Evolutionary conservation across 2,113 vertebrate genomes (phyloP).

Genomic region (Stictonetta naevosa): DNA sequence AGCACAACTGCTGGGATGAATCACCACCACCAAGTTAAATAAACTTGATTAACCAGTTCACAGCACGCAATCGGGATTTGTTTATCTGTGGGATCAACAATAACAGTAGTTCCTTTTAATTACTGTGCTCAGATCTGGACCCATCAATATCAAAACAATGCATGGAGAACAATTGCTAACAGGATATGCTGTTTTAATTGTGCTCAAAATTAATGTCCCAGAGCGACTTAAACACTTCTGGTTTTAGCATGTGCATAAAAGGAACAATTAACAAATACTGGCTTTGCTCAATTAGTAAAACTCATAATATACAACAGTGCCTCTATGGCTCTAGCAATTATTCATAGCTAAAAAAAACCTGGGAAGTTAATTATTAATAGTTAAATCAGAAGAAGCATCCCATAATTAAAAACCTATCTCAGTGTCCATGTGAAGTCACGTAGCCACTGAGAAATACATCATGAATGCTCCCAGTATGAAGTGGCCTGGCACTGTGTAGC

Average conservation of each 20-base stretch:
- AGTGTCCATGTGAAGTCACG: neutral
- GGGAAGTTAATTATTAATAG: conserved; percentile 28
- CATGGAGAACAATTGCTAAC: neutral
- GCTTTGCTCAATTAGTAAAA: conserved; percentile 11
- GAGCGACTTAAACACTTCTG: neutral
- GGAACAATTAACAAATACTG: conserved; percentile 33
- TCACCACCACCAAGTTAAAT: conserved; percentile 25
- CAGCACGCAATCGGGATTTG: neutral
- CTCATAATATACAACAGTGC: neutral
- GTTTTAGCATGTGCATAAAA: neutral
- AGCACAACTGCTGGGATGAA: conserved; percentile 43
- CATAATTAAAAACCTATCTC: neutral
- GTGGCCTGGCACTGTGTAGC: neutral
- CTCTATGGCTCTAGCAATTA: conserved; percentile 9
- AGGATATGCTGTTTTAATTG: conserved; percentile 44
- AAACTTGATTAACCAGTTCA: conserved; percentile 62
- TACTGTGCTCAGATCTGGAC: conserved; percentile 35
- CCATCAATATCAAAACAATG: conserved; percentile 57
- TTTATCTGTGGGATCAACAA: conserved; percentile 54
- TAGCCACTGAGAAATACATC: neutral
- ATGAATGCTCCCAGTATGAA: neutral
- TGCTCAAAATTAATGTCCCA: conserved; percentile 52
- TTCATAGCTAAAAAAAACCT: neutral
- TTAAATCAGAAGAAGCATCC: neutral
- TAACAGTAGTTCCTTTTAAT: conserved; percentile 54